Evolutionary conservation across 2,888 invertebrate species (phyloP), one percentile per base, ranked within the genome.

Genomic region (Falcaria lacertinaria): DNA sequence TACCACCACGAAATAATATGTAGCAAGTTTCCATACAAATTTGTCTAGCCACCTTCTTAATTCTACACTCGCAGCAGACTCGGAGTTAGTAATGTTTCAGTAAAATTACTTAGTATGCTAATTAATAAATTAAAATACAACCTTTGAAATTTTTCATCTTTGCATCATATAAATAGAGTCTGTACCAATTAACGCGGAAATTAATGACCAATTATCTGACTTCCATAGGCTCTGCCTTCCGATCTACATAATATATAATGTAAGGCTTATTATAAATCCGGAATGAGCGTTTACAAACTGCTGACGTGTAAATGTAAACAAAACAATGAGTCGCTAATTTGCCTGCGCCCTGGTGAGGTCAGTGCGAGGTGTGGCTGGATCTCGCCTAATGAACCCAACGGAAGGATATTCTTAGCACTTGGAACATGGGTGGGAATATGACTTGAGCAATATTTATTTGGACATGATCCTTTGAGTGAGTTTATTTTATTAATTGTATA

Each of bases 251-350:
- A 40, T 41, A 39, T 41, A 39, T 41, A 33, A 34, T 48, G 44
- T 47, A 47, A 51, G 33, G 47, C 65, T 64, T 60, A 64, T 69
- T 64, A 64, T 58, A 58, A 66, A 69, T 69, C 69, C 57, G 59
- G 66, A 69, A 56, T 57, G 22, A 68, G 69, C 69, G 60, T 60
- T 59, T 60, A 53, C 68, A 74, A 77, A 74, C 69, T 70, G 85
- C 83, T 84, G 85, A 87, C 83, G 87, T 86, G 85, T 85, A 86
- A 87, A 85, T 85, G 81, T 84, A 85, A 86, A 79, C 83, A 86
- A 84, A 87, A 85, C 84, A 86, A 81, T 88, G 88, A 88, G 78
- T 87, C 64, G 84, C 80, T 83, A 82, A 85, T 86, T 83, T 73
- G 39, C 52, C 48, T 68, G 59, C 62, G 55, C 64, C 66, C 66